A percentile compares a stretch with the other conserved stretches of the same genome.
Conservation (phyloP, 2,797 vertebrate genomes). For the Notamacropus eugenii region DNA sequence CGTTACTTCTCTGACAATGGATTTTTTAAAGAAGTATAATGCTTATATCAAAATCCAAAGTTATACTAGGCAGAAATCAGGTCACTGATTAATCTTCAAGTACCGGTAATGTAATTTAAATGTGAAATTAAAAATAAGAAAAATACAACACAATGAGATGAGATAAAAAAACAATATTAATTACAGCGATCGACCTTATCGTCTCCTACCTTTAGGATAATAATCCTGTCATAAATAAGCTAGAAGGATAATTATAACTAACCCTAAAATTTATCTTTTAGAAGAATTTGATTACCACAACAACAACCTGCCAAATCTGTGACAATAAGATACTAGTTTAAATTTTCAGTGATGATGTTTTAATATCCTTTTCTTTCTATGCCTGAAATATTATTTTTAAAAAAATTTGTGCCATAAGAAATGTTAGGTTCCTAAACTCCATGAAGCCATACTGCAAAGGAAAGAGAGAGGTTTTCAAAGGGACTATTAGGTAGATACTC, state of each 20-base stretch:
- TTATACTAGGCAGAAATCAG: neutral
- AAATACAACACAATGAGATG: slow-evolving; percentile 22
- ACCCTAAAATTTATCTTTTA: neutral
- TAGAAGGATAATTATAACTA: neutral
- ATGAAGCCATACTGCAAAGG: neutral
- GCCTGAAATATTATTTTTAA: neutral
- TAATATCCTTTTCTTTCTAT: neutral
- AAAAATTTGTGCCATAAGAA: neutral
- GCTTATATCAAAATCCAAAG: neutral
- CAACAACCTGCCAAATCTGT: neutral
- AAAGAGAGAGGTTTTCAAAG: neutral
- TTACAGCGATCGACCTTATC: neutral
- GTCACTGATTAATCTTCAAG: neutral
- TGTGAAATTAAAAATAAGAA: slow-evolving; percentile 9
- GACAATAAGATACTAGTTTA: neutral
- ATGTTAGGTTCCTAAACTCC: neutral
- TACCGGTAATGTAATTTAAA: neutral
- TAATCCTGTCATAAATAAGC: slow-evolving; percentile 11
- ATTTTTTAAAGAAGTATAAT: neutral
- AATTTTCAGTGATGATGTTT: neutral
- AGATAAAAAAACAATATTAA: slow-evolving; percentile 25
- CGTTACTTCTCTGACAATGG: neutral
- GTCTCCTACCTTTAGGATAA: neutral
- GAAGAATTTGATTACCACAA: neutral
- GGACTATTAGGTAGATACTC: neutral